These are phyloP conservation scores for Hemistola chrysoprasaria DNA, from an alignment of 2,888 invertebrate species.

Conservation along the genomic window DNA sequence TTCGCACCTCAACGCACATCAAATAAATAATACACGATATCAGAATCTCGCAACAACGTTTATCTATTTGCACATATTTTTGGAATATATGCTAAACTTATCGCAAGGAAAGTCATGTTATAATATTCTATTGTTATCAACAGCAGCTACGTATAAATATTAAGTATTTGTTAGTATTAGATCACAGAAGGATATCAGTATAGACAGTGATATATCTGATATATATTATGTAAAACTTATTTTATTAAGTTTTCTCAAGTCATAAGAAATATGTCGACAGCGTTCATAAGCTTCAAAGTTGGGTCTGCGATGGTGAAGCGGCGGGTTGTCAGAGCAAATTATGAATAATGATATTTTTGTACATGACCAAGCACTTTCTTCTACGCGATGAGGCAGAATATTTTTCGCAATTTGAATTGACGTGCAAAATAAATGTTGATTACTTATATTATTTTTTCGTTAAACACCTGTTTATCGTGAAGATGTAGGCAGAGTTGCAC, in stretches of 20 bases:
- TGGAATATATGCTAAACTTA: conserved; percentile 1
- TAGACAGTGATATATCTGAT: too few species aligned
- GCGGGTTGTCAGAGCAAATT: conserved; percentile 43
- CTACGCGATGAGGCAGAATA: conserved; percentile 12
- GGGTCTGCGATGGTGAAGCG: conserved; percentile 27
- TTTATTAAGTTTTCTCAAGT: conserved; percentile 5
- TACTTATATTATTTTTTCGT: conserved; percentile 4
- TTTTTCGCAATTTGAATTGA: conserved; percentile 18
- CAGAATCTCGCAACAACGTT: conserved; percentile 5
- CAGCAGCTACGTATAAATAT: too few species aligned
- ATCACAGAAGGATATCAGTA: too few species aligned
- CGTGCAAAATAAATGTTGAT: conserved; percentile 9
- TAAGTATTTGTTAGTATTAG: too few species aligned
- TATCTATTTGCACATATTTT: conserved; percentile 7
- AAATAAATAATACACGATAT: conserved; percentile 14
- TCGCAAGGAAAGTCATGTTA: not conserved
- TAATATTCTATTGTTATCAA: not conserved
- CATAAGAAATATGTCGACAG: conserved; percentile 24
- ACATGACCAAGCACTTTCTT: conserved; percentile 31
- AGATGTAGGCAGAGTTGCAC: too few species aligned
- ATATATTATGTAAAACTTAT: too few species aligned
- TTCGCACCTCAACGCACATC: conserved; percentile 34
- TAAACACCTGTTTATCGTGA: too few species aligned
- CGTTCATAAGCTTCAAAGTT: conserved; percentile 29
- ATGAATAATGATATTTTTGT: conserved; percentile 43